These are phyloP conservation scores for Cyprinella venusta DNA, from an alignment of 2,797 vertebrate species.

Conservation along the genomic window DNA sequence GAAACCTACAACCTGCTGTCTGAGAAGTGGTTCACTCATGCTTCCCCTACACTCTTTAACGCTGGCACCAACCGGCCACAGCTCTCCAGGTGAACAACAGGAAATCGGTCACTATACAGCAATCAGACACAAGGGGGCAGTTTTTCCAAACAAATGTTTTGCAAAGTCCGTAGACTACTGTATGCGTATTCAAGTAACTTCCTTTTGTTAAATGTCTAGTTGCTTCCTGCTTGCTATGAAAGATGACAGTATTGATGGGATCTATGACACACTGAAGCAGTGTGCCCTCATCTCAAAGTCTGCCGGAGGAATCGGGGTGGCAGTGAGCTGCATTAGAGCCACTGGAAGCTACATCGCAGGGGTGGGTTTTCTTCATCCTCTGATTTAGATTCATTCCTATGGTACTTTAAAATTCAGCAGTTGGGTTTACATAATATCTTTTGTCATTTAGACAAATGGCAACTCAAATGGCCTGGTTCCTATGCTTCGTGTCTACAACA, in stretches of 20 bases:
- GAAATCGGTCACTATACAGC: neutral
- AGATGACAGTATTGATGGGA: slow-evolving; percentile 96
- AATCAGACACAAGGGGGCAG: slow-evolving; percentile 44
- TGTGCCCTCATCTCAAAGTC: slow-evolving; percentile 98
- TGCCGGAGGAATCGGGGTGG: slow-evolving; percentile 94
- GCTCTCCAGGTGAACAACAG: slow-evolving; percentile 85
- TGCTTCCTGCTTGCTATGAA: slow-evolving; percentile 97
- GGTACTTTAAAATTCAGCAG: neutral
- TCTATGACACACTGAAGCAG: slow-evolving; percentile 96
- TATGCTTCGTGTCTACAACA: slow-evolving; percentile 98
- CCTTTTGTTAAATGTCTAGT: slow-evolving; percentile 79
- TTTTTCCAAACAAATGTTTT: neutral
- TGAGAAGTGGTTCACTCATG: slow-evolving; percentile 97
- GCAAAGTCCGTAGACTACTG: neutral
- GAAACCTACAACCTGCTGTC: slow-evolving; percentile 98
- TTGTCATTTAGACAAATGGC: slow-evolving; percentile 85
- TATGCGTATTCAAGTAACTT: neutral
- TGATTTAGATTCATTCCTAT: neutral
- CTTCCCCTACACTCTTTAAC: slow-evolving; percentile 97
- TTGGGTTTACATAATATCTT: neutral
- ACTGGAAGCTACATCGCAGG: slow-evolving; percentile 98
- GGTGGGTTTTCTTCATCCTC: slow-evolving; percentile 69
- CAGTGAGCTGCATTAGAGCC: slow-evolving; percentile 94
- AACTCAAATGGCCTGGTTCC: slow-evolving; percentile 97
- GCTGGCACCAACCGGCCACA: slow-evolving; percentile 95